A percentile compares a stretch with the other conserved stretches of the same genome.
Evolutionary conservation across 2,888 invertebrate genomes (phyloP).

Genomic region (Caenorhabditis doughertyi): DNA sequence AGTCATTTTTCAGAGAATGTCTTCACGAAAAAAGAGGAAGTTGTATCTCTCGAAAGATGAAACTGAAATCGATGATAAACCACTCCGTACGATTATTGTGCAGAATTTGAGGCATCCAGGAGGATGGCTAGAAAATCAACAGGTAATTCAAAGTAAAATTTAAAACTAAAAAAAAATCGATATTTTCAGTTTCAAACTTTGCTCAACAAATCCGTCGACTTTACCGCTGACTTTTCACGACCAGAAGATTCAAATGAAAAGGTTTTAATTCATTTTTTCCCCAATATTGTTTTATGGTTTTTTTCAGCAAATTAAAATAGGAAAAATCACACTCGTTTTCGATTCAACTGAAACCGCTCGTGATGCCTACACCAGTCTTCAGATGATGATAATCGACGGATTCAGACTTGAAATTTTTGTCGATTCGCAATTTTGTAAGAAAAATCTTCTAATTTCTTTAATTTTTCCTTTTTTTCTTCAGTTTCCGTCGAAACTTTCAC

Average conservation of each 20-base stretch:
- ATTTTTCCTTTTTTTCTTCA: too few relatives aligned
- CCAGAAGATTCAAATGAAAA: conserved; percentile 42
- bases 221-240: conserved; percentile 17
- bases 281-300: too few relatives aligned
- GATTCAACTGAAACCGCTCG: conserved; percentile 50
- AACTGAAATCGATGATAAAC: conserved; percentile 13
- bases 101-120: conserved; percentile 62
- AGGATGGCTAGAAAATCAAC: conserved; percentile 53
- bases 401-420: conserved; percentile 24
- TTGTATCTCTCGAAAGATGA: too few relatives aligned
- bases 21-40: too few relatives aligned
- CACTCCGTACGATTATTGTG: conserved; percentile 42
- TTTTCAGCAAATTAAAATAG: conserved; percentile 60
- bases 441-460: too few relatives aligned
- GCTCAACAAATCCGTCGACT: conserved; percentile 20
- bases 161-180: background rate
- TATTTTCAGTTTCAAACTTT: conserved; percentile 44
- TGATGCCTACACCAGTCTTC: conserved; percentile 55
- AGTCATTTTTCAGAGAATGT: too few relatives aligned
- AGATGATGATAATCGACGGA: conserved; percentile 63
- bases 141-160: conserved; percentile 31
- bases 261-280: too few relatives aligned
- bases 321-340: conserved; percentile 53
- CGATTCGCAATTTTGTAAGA: conserved; percentile 63
- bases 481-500: conserved; percentile 23